Conservation (phyloP, 2,113 vertebrate genomes). For the Pelecanus crispus region DNA sequence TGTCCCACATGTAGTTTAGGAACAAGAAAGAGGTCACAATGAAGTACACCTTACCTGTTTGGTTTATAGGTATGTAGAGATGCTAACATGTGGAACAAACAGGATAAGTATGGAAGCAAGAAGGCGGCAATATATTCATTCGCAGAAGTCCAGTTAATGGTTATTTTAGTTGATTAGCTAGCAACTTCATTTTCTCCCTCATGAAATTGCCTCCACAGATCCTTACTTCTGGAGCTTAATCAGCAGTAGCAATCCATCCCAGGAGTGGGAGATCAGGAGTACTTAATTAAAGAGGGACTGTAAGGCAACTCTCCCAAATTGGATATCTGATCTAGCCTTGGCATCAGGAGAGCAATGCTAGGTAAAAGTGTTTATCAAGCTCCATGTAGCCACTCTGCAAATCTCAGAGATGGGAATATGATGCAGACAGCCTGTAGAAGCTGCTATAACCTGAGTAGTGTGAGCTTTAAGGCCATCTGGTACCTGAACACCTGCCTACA, state of each 20-base stretch:
- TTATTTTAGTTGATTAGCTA: slow-evolving; percentile 55
- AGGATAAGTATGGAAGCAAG: background rate
- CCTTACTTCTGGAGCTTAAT: slow-evolving; percentile 64
- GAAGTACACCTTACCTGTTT: background rate
- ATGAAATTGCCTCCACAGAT: slow-evolving; percentile 60
- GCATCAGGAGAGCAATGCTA: slow-evolving; percentile 62
- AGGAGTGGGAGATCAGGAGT: slow-evolving; percentile 59
- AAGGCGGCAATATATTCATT: background rate
- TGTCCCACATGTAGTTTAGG: background rate
- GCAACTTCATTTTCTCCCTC: slow-evolving; percentile 54
- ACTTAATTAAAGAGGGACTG: slow-evolving; percentile 70
- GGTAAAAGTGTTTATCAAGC: slow-evolving; percentile 63
- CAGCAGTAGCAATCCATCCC: slow-evolving; percentile 62
- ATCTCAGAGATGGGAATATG: slow-evolving; percentile 66
- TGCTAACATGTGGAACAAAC: background rate
- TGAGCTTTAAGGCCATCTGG: slow-evolving; percentile 64
- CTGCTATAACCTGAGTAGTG: slow-evolving; percentile 60
- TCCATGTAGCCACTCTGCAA: slow-evolving; percentile 48
- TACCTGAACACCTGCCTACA: slow-evolving; percentile 66
- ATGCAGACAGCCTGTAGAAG: slow-evolving; percentile 57
- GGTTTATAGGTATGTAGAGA: background rate
- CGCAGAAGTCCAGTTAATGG: slow-evolving; percentile 42
- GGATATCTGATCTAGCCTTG: slow-evolving; percentile 64
- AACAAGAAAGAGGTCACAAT: background rate
- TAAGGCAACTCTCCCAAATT: slow-evolving; percentile 65